phyloP scores from a whole-genome alignment of 2,113 vertebrate species.

The Oceanites oceanicus region DNA sequence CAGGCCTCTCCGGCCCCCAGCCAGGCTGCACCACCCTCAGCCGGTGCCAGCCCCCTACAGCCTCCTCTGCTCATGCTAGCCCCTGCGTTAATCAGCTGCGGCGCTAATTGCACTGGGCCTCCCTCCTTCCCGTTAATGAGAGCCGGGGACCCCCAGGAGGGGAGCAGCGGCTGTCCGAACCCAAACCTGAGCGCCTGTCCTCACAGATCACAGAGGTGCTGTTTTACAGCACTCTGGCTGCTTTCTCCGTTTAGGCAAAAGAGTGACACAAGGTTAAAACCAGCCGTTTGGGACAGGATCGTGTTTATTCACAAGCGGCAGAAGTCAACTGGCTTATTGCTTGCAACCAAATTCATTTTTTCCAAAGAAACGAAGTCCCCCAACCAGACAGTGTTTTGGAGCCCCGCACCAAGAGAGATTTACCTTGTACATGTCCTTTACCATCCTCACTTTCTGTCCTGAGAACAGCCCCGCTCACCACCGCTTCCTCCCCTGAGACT shows the following conservation, averaged over 20 bases:
- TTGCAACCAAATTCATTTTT: not conserved
- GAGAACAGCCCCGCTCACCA: fast-evolving
- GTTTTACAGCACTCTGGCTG: fast-evolving
- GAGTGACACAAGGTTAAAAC: fast-evolving
- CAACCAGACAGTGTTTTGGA: not conserved
- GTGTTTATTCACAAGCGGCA: not conserved
- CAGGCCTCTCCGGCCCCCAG: too few species aligned
- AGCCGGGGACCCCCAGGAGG: too few species aligned
- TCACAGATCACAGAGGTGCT: fast-evolving
- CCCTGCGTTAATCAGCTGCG: not conserved
- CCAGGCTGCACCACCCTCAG: too few species aligned
- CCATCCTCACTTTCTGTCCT: not conserved
- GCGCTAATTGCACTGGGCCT: not conserved
- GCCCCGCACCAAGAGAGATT: not conserved
- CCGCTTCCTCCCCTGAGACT: not conserved
- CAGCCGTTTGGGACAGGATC: not conserved
- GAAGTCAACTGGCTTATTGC: not conserved
- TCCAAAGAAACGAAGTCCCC: not conserved
- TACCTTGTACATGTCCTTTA: not conserved
- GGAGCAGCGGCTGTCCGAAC: fast-evolving
- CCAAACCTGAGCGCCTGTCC: fast-evolving
- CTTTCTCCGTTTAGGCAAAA: fast-evolving
- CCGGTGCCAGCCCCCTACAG: too few species aligned
- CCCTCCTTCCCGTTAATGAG: not conserved
- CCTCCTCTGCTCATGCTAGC: not conserved